These are phyloP conservation scores for Neodiprion pinetum DNA, from an alignment of 1,140 invertebrate genomes.

Conservation along the genomic window DNA sequence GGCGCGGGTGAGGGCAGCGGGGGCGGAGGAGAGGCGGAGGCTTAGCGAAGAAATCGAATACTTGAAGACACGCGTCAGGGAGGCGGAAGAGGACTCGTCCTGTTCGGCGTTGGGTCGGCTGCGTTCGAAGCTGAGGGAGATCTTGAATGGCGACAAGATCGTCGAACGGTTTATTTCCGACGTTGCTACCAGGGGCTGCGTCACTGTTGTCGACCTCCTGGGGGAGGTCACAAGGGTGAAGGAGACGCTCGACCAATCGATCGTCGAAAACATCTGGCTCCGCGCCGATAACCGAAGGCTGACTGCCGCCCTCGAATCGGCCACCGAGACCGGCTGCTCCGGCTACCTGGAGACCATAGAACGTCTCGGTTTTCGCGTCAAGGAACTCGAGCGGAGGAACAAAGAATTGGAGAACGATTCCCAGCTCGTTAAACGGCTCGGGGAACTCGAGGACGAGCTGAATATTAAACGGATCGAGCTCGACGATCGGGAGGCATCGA, in stretches of 20 bases:
- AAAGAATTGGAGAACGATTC: slow-evolving; percentile 20
- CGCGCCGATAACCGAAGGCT: slow-evolving; percentile 17
- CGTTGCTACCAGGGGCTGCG: neutral
- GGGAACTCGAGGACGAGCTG: slow-evolving; percentile 24
- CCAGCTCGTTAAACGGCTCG: slow-evolving; percentile 25
- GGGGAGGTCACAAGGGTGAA: slow-evolving; percentile 33
- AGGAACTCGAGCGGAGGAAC: slow-evolving; percentile 15
- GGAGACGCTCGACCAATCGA: slow-evolving; percentile 21
- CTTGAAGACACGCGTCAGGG: slow-evolving; percentile 8
- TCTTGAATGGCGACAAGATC: slow-evolving; percentile 26
- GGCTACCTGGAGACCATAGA: slow-evolving; percentile 28
- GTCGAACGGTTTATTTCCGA: neutral
- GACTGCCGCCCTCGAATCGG: slow-evolving; percentile 9
- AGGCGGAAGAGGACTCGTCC: neutral
- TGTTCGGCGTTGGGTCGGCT: slow-evolving; percentile 18
- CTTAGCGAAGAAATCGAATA: slow-evolving; percentile 32
- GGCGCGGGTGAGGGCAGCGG: slow-evolving; percentile 18
- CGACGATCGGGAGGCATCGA: slow-evolving; percentile 22
- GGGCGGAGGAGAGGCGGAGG: slow-evolving; percentile 18
- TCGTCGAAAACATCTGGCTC: slow-evolving; percentile 16
- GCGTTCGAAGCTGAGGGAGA: slow-evolving; percentile 26
- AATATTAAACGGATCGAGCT: slow-evolving; percentile 22
- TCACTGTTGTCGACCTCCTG: slow-evolving; percentile 12
- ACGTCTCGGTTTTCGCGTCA: slow-evolving; percentile 24
- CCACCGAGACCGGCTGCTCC: slow-evolving; percentile 13